Base-by-base conservation (phyloP, 2,888 invertebrate species). In the Sminthurinus aureus region DNA sequence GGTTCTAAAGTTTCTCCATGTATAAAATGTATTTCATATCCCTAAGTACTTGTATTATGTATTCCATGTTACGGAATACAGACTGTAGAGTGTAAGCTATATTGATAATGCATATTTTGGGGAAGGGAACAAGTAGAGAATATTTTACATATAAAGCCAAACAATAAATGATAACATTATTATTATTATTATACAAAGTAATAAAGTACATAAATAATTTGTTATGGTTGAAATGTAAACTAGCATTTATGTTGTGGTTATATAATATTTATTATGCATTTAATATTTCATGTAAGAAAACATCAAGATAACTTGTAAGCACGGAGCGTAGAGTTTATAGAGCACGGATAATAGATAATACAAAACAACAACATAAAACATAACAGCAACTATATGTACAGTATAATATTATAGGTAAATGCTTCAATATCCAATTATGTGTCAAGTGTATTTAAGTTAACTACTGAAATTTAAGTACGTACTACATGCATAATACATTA, bases 351-450 rank as follows among this genome's bases (percentile, higher is more conserved):
- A n/a, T n/a, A n/a, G n/a, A n/a, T n/a, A n/a, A n/a, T n/a, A n/a
- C n/a, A n/a, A n/a, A n/a, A n/a, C n/a, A n/a, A n/a, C n/a, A n/a
- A n/a, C n/a, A n/a, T n/a, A n/a, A n/a, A n/a, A n/a, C n/a, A 38
- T 38, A 38, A 1, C 1, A 38, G 38, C 6, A 38, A 38, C 38
- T 38, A 1, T 38, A 6, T 38, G 6, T 38, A n/a, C n/a, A n/a
- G n/a, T 38, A 38, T 38, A 69, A 69, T 20, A 2, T 26, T 24
- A 24, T 26, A 73, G 73, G 26, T 73, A 73, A 73, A 24, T 73
- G 24, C 8, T 73, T 73, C 20, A 76, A 76, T 76, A 80, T 80
- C 80, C 80, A 80, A 80, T 80, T 80, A 80, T 71, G 80, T 52
- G 2, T 38, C 64, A 69, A n/a, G 69, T 50, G 50, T 66, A 71